Evolutionary conservation across 2,113 vertebrate genomes (phyloP).

Genomic region (Elephantulus edwardii): DNA sequence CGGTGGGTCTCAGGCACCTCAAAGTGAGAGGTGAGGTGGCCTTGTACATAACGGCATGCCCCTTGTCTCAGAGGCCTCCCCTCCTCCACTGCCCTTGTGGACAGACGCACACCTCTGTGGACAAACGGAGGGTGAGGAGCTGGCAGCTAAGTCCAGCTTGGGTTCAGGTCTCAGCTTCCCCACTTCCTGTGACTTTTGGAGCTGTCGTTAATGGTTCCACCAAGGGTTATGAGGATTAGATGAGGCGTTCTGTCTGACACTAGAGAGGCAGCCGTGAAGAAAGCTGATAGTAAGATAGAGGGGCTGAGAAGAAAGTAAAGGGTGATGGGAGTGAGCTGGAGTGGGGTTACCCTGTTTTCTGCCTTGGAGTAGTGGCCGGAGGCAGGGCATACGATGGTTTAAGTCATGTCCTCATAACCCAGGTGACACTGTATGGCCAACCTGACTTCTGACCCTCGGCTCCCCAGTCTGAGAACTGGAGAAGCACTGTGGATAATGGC

Average conservation of each 20-base stretch:
- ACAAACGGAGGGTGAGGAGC: not conserved
- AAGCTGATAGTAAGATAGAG: not conserved
- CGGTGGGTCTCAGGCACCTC: not conserved
- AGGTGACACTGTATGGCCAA: not conserved
- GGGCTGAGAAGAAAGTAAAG: not conserved
- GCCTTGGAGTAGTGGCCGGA: too few relatives aligned
- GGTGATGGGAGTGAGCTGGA: too few relatives aligned
- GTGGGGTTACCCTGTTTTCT: not conserved
- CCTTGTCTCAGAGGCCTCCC: not conserved
- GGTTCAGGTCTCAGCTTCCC: not conserved
- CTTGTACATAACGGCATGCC: not conserved
- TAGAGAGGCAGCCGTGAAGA: not conserved
- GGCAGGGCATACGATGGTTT: not conserved
- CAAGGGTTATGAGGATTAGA: not conserved
- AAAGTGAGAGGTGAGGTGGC: not conserved
- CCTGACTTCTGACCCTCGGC: not conserved
- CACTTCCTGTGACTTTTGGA: not conserved
- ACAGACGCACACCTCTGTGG: not conserved
- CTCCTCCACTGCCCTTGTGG: not conserved
- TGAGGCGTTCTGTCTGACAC: too few relatives aligned
- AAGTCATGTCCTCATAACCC: too few relatives aligned
- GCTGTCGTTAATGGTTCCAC: not conserved
- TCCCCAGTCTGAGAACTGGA: not conserved
- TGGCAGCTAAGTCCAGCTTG: not conserved
- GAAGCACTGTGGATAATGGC: accelerated